A percentile compares a stretch with the other conserved stretches of the same genome.
Conservation (phyloP, 2,113 vertebrate species). For the Callithrix jacchus region DNA sequence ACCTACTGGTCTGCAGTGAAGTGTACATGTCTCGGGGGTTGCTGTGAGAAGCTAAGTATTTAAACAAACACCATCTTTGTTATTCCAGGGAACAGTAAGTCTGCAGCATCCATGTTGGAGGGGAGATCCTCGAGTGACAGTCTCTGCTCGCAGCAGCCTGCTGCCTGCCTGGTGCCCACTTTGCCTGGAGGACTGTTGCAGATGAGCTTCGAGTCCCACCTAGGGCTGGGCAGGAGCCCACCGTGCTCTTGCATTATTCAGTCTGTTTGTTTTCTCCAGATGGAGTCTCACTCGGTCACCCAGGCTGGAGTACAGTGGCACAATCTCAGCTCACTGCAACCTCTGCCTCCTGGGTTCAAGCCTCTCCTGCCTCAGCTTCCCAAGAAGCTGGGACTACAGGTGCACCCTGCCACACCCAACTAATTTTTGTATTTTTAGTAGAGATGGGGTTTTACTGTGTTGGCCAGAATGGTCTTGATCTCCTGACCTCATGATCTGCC, state of each 20-base stretch:
- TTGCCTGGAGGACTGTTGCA: background rate
- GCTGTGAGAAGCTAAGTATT: background rate
- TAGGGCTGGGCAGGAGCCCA: accelerated
- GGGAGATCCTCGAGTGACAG: background rate
- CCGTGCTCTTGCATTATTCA: background rate
- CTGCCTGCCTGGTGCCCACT: background rate
- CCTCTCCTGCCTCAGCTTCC: no score
- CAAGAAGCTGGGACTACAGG: no score
- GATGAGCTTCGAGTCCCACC: background rate
- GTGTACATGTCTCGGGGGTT: background rate
- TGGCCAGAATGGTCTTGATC: no score
- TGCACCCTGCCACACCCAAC: no score
- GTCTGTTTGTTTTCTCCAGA: background rate
- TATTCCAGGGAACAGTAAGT: background rate
- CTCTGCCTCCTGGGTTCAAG: no score
- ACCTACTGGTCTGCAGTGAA: conserved; percentile 20
- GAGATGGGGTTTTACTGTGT: no score
- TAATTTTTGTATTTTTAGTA: no score
- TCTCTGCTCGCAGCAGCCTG: background rate
- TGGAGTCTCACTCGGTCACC: no score
- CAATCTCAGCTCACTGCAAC: no score
- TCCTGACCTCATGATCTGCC: no score
- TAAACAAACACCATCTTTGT: background rate
- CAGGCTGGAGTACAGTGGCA: no score
- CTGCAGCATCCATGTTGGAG: background rate